A percentile compares a stretch with the other conserved stretches of the same genome.
phyloP scores from a whole-genome alignment of 2,113 vertebrate species.

The Plotosus lineatus region DNA sequence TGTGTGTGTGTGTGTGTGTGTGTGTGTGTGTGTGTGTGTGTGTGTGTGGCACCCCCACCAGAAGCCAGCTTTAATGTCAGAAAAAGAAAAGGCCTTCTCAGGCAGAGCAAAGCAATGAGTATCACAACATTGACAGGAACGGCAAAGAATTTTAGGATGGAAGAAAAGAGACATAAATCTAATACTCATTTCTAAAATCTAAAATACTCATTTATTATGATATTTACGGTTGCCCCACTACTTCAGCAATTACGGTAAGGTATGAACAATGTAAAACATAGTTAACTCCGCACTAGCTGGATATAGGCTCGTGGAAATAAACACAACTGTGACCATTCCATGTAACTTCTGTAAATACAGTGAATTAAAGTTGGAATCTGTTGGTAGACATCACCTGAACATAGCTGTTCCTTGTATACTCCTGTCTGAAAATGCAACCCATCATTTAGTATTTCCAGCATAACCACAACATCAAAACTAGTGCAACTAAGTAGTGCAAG shows the following conservation, averaged over 20 bases:
- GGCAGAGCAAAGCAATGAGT: background rate
- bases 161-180: background rate
- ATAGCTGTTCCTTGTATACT: background rate
- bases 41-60: background rate
- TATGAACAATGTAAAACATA: background rate
- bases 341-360: no score
- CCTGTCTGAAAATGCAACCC: background rate
- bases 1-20: background rate
- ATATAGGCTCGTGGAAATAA: background rate
- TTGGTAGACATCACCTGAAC: background rate
- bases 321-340: no score
- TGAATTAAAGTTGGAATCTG: background rate
- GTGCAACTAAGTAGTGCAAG: background rate
- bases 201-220: background rate
- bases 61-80: conserved; percentile 4
- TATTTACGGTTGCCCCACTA: background rate
- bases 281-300: background rate
- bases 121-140: background rate
- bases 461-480: background rate
- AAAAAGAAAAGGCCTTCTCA: background rate
- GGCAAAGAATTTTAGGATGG: background rate
- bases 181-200: background rate
- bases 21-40: conserved; percentile 7
- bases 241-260: background rate
- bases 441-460: background rate